Percentiles rank a stretch among this genome's conserved stretches.
Conservation (phyloP, 2,797 vertebrate genomes). For the Cryptoprocta ferox region DNA sequence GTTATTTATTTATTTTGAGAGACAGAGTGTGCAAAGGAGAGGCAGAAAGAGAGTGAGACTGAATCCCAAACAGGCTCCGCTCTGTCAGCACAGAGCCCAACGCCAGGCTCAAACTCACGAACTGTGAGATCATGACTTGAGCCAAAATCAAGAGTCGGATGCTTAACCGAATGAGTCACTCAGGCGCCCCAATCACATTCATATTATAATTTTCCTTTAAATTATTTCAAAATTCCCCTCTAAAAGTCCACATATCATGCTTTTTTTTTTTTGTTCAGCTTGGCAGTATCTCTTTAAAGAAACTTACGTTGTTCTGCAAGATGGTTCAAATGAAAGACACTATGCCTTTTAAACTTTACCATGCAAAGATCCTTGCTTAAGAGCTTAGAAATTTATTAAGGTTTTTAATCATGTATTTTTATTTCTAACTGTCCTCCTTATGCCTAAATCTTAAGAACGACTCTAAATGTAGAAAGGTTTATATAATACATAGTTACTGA, state of each 20-base stretch:
- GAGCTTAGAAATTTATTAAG: background rate
- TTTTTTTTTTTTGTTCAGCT: background rate
- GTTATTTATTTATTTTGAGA: too few species aligned
- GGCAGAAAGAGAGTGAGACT: too few species aligned
- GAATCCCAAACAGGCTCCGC: too few species aligned
- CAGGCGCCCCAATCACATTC: background rate
- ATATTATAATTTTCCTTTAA: background rate
- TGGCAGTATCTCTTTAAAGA: background rate
- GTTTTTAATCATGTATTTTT: background rate
- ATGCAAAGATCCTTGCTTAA: background rate
- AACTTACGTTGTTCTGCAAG: background rate
- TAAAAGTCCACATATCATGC: background rate
- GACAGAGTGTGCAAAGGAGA: too few species aligned
- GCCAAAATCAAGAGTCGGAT: too few species aligned
- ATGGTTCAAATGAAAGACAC: background rate
- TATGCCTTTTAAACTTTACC: background rate
- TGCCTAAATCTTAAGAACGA: background rate
- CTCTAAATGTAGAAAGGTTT: constrained; percentile 12
- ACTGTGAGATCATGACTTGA: too few species aligned
- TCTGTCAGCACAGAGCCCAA: too few species aligned
- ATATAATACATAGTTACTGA: background rate
- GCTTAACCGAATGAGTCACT: too few species aligned
- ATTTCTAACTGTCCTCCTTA: background rate
- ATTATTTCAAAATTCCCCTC: background rate
- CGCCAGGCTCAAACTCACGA: too few species aligned